Base-by-base conservation (phyloP, 2,113 vertebrate species). In the Rhineura floridana region DNA sequence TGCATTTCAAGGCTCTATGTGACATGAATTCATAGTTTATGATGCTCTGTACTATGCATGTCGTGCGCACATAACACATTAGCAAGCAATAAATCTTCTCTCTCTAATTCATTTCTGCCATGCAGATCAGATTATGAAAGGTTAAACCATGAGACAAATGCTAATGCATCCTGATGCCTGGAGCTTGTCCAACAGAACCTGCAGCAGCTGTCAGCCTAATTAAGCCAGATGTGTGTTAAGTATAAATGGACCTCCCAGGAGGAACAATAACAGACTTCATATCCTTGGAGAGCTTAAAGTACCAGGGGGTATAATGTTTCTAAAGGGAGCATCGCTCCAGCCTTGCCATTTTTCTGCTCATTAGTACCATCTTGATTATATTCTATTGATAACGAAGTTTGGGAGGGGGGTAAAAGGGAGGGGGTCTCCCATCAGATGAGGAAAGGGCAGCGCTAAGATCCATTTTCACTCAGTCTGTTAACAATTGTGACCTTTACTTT, bases 181-280 rank as follows among this genome's bases (percentile, higher is more conserved):
- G 96, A 95, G 92, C 92, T 94, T 93, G 83, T 96, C 97, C 96
- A 96, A 94, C 62, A 92, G 92, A 96, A 96, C 97, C 96, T 96
- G 96, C 86, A 95, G 94, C 96, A 96, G 97, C 96, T 97, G 96
- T 97, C 96, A 96, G 33, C 94, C 95, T 97, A 96, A 97, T 97
- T 97, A 97, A 96, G 93, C 96, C 97, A 97, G 96, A 96, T 97
- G 97, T 97, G 94, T 93, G 83, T 95, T 95, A 96, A 95, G 89
- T 84, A 89, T 96, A 97, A 96, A 96, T 79, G 87, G 96, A 97
- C 96, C 97, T 97, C 97, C 97, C 94, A 96, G 90, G 95, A 96
- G 96, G 91, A 96, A 95, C 91, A 95, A 94, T 93, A 94, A 95
- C 92, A 96, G 95, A 96, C 95, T 96, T 96, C 70, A 94, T 87